Evolutionary conservation across 2,888 invertebrate genomes (phyloP), one percentile per base, ranked within the genome.

Genomic region (Cataglyphis rosenhaueri): DNA sequence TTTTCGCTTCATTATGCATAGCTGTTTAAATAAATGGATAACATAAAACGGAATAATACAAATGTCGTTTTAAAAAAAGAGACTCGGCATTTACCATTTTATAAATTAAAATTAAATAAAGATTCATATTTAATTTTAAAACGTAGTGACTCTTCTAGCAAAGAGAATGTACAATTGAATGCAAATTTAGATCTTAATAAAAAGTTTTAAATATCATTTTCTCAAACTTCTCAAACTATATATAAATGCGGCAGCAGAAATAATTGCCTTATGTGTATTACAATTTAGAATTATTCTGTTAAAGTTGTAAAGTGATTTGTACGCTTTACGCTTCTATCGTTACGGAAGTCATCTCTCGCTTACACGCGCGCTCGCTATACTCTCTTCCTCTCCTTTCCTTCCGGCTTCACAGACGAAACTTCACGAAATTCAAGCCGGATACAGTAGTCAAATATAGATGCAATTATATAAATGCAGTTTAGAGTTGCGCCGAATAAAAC

Each of bases 401-500:
- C 18, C 38, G 15, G 5, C 35, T 35, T 35, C 48, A 3, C 21
- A 35, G 25, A 70, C 25, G 21, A 75, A 64, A 38, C 8, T 59
- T 55, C 41, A n/a, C 12, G 41, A 41, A 41, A 59, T 44, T 74
- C 21, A 57, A 71, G 29, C 21, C 41, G 55, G 41, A 70, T 70
- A 41, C 57, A 55, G 29, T 41, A 66, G 44, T 71, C 32, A 71
- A 71, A 78, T 59, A 78, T 15, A 59, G 71, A 70, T 32, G 57
- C 41, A 78, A 78, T 71, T 57, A 70, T 55, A 76, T 57, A 78
- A 78, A 71, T 78, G 57, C 3, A 70, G 25, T 78, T 70, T 70
- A 57, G 48, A 48, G n/a, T 41, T 12, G 18, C 25, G 32, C 21
- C 71, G 18, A 71, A 79, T 79, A 59, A 71, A 79, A 79, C 21